phyloP scores from a whole-genome alignment of 2,797 vertebrate genomes.

The Crax fasciolata region DNA sequence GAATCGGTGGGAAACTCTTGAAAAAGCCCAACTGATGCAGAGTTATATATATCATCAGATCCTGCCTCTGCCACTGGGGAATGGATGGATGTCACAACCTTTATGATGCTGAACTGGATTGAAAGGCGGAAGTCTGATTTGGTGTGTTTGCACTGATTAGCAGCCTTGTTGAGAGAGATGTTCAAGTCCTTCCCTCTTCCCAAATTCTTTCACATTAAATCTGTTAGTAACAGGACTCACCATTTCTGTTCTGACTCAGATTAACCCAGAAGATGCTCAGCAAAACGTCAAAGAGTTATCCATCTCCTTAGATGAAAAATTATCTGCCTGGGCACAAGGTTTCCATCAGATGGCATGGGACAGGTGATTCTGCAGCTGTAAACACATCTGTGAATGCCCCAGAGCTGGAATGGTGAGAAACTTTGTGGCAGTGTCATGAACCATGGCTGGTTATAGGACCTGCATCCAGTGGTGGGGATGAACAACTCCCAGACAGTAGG shows the following conservation, averaged over 20 bases:
- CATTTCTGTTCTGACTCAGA: background rate
- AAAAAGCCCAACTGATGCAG: background rate
- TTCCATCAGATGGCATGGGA: background rate
- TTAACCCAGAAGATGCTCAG: background rate
- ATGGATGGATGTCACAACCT: background rate
- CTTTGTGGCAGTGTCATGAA: background rate
- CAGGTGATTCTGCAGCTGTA: background rate
- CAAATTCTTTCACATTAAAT: background rate
- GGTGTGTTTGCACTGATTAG: background rate
- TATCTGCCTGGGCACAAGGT: background rate
- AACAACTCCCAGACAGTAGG: background rate
- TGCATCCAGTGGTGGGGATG: background rate
- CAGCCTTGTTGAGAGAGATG: background rate
- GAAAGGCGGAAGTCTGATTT: background rate
- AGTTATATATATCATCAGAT: background rate
- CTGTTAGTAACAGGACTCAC: background rate
- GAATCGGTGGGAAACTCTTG: background rate
- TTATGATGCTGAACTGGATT: background rate
- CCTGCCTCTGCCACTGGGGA: background rate
- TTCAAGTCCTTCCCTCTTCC: background rate
- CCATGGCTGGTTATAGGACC: background rate
- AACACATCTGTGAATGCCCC: background rate
- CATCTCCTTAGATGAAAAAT: background rate
- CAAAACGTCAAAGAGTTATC: accelerated
- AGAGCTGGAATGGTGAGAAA: background rate